Conservation (phyloP, 1,140 invertebrate species). For the Wiebesia pumilae region DNA sequence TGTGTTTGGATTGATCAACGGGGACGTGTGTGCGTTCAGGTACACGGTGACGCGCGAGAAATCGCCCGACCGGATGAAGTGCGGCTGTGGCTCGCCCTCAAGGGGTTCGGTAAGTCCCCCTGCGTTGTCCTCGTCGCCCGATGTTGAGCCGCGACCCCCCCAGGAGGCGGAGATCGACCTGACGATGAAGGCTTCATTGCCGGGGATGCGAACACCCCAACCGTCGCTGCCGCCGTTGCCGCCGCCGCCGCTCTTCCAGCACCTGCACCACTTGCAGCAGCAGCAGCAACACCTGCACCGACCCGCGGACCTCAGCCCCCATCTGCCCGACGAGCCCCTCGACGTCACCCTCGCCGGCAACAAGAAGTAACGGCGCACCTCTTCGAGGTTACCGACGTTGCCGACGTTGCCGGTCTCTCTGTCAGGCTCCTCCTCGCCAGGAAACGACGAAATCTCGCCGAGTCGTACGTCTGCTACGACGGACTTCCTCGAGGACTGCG, state of each 20-base stretch:
- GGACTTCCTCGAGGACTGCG: no score
- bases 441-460: neutral
- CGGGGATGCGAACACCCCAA: neutral
- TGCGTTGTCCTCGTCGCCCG: conserved; percentile 39
- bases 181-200: conserved; percentile 62
- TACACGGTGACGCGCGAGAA: conserved; percentile 63
- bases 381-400: no score
- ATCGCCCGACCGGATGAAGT: conserved; percentile 68
- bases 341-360: conserved; percentile 71
- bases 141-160: conserved; percentile 38
- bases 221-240: conserved; percentile 52
- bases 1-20: no score
- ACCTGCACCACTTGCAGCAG: conserved; percentile 57
- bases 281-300: conserved; percentile 17
- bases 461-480: no score
- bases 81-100: conserved; percentile 69
- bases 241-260: conserved; percentile 64
- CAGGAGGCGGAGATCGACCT: conserved; percentile 73
- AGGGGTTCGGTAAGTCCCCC: conserved; percentile 62
- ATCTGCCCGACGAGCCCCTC: conserved; percentile 68
- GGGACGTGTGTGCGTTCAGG: conserved; percentile 49
- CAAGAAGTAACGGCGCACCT: conserved; percentile 57
- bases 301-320: conserved; percentile 64
- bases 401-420: no score
- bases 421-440: no score